Evolutionary conservation across 2,113 vertebrate genomes (phyloP), one percentile per base, ranked within the genome.

Genomic region (Gadus chalcogrammus): DNA sequence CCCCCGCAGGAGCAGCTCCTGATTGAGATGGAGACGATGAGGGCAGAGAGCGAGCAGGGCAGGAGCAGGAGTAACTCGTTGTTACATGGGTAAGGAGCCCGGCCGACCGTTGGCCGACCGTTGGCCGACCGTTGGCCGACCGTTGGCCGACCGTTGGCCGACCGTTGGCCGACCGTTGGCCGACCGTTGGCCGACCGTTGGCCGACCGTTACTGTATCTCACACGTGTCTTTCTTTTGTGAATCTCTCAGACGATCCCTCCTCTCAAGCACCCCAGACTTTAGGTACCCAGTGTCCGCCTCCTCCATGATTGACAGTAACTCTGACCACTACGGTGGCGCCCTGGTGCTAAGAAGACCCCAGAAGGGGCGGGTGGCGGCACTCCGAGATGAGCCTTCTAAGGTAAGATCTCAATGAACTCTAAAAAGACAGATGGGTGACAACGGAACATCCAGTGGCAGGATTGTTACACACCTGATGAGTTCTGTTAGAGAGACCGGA

Each of bases 351-450:
- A 86, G 96, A 31, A 89, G 97, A 20, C 94, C 97, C 28, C 97
- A 98, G 83, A 99, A 96, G 72, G 97, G 96, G 5, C 93, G 97
- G 0, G 85, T 95, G 72, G 93, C 93, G 0, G 97, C 97, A 5
- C 91, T 98, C 4, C 87, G 94, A n/a, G 97, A 98, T 1, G 95
- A 99, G 65, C 96, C 97, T 0, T 97, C 95, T 31, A 99, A 98
- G 94, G 97, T 94, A 71, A 85, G 42, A 48, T 35, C 31, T 35
- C 31, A 35, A 35, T 35, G 6, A 35, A 24, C 24, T 35, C 6
- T 35, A 4, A 35, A 35, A 35, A 35, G 6, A 7, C 4, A 35
- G 6, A 35, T 35, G 31, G 4, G 31, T 35, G 31, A 35, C 31
- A 1, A 35, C 6, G 31, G 31, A 4, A 35, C 31, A 35, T 35